These are phyloP conservation scores for Alcis repandata DNA, from an alignment of 2,888 invertebrate species.

Conservation along the genomic window DNA sequence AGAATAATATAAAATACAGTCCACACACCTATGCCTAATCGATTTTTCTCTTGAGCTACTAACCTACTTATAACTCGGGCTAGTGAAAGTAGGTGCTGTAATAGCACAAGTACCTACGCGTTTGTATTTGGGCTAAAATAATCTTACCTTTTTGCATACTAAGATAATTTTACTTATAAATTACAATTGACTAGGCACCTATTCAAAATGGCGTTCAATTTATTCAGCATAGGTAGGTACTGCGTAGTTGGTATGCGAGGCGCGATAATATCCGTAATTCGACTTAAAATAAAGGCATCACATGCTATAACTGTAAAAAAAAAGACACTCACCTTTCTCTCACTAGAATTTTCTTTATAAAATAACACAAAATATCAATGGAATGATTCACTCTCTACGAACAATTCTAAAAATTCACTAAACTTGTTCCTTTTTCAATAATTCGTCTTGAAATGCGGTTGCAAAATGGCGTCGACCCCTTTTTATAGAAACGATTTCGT, in stretches of 20 bases:
- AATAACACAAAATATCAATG: slow-evolving; percentile 34
- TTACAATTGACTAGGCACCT: not conserved
- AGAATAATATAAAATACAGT: no score
- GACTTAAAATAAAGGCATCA: not conserved
- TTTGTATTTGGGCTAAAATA: no score
- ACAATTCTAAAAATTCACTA: slow-evolving; percentile 48
- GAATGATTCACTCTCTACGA: slow-evolving; percentile 43
- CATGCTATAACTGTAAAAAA: not conserved
- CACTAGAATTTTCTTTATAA: slow-evolving; percentile 46
- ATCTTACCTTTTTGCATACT: no score
- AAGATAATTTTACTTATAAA: no score
- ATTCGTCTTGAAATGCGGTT: slow-evolving; percentile 42
- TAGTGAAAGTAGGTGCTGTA: no score
- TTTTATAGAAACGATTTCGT: slow-evolving; percentile 44
- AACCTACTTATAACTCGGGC: no score
- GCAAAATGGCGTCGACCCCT: slow-evolving; percentile 41
- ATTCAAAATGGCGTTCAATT: slow-evolving; percentile 30
- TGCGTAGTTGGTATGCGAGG: slow-evolving; percentile 5
- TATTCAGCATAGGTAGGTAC: not conserved
- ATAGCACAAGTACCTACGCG: no score
- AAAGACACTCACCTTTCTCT: slow-evolving; percentile 38
- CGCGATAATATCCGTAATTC: not conserved
- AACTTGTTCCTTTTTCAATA: slow-evolving; percentile 50
- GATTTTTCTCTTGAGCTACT: no score
- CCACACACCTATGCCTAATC: no score